phyloP scores from a whole-genome alignment of 2,797 vertebrate species.

The Huso huso region DNA sequence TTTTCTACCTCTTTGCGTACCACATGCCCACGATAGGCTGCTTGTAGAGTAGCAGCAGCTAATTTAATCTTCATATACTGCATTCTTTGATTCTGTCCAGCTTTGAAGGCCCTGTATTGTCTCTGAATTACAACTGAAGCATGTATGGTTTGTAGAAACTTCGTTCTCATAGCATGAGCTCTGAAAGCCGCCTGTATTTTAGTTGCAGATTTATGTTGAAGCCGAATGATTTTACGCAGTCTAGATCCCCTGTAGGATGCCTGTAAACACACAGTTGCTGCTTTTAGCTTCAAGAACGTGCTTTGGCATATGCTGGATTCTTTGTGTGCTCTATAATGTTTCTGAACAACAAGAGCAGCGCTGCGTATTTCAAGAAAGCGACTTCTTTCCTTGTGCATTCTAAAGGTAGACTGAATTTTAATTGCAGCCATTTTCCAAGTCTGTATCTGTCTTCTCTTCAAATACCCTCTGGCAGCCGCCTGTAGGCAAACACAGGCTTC shows the following conservation, averaged over 20 bases:
- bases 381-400: slow-evolving; percentile 41
- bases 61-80: slow-evolving; percentile 48
- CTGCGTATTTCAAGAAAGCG: slow-evolving; percentile 25
- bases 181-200: slow-evolving; percentile 73
- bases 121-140: slow-evolving; percentile 65
- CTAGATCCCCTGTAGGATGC: slow-evolving; percentile 44
- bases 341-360: slow-evolving; percentile 43
- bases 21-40: slow-evolving; percentile 58
- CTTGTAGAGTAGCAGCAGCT: slow-evolving; percentile 63
- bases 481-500: slow-evolving; percentile 47
- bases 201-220: slow-evolving; percentile 49
- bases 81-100: slow-evolving; percentile 36
- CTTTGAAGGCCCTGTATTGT: slow-evolving; percentile 58
- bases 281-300: slow-evolving; percentile 37
- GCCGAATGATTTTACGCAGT: slow-evolving; percentile 38
- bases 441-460: slow-evolving; percentile 39
- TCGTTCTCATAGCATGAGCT: slow-evolving; percentile 44
- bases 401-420: slow-evolving; percentile 46
- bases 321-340: slow-evolving; percentile 28
- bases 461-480: slow-evolving; percentile 40
- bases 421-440: slow-evolving; percentile 30
- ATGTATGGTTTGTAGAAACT: slow-evolving; percentile 35
- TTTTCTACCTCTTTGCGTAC: slow-evolving; percentile 48
- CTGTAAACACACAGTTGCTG: slow-evolving; percentile 44
- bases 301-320: slow-evolving; percentile 29